phyloP scores from a whole-genome alignment of 1,140 invertebrate species.

The Platyscapa corneri region DNA sequence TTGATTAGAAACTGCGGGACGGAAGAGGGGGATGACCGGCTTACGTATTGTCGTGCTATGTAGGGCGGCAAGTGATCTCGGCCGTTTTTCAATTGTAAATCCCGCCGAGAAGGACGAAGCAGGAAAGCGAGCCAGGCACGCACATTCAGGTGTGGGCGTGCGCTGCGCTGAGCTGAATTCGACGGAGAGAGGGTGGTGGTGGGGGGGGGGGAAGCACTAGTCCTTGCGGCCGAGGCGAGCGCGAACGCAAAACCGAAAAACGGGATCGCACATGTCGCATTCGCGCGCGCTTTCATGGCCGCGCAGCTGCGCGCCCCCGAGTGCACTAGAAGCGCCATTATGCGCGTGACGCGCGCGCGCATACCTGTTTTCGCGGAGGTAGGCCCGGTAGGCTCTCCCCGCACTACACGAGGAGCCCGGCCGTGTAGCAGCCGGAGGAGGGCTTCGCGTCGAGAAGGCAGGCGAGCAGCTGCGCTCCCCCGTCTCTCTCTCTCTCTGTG shows the following conservation, averaged over 20 bases:
- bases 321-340: conserved; percentile 61
- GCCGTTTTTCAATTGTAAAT: conserved; percentile 2
- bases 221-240: neutral
- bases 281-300: conserved; percentile 59
- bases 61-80: conserved; percentile 12
- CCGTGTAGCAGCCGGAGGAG: conserved; percentile 3
- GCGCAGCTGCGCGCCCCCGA: conserved; percentile 66
- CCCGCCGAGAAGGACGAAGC: neutral
- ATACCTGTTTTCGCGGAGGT: conserved; percentile 61
- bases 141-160: conserved; percentile 27
- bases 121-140: neutral
- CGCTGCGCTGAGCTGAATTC: neutral
- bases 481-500: neutral
- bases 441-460: conserved; percentile 3
- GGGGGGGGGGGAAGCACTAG: neutral
- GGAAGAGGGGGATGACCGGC: no score
- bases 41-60: neutral
- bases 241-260: conserved; percentile 51
- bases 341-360: neutral
- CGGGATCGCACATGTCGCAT: conserved; percentile 68
- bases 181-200: conserved; percentile 28
- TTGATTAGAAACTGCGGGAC: neutral
- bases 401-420: neutral
- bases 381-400: neutral
- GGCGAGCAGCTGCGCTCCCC: conserved; percentile 22